These are phyloP conservation scores for Pseudolaguvia tuberculata DNA, from an alignment of 2,113 vertebrate species.

Conservation along the genomic window DNA sequence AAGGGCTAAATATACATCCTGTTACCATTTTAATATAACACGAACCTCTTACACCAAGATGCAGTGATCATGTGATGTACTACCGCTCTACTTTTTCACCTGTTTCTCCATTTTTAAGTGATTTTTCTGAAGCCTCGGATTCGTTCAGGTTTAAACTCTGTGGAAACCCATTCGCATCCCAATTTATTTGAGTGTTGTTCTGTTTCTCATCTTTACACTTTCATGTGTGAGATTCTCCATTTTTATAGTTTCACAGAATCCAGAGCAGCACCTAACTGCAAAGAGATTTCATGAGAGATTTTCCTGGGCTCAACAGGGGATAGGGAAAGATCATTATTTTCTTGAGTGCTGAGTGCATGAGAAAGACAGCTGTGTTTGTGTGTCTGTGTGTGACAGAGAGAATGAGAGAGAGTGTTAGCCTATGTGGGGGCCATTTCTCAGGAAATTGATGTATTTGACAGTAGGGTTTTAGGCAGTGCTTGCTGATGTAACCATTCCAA, in stretches of 20 bases:
- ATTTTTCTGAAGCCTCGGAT: not conserved
- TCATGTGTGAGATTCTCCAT: slow-evolving; percentile 15
- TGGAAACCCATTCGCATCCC: not conserved
- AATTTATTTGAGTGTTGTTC: slow-evolving; percentile 17
- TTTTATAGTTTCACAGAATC: slow-evolving; percentile 24
- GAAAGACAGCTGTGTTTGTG: slow-evolving; percentile 48
- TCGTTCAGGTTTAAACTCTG: slow-evolving; percentile 19
- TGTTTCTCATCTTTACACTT: slow-evolving; percentile 14
- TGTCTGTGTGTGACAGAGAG: slow-evolving; percentile 4
- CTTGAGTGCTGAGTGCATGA: slow-evolving; percentile 49
- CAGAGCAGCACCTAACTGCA: slow-evolving; percentile 35
- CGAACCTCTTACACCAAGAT: slow-evolving; percentile 40
- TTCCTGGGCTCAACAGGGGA: slow-evolving; percentile 37
- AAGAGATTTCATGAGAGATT: slow-evolving; percentile 41
- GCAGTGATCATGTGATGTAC: slow-evolving; percentile 10
- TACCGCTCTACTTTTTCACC: slow-evolving; percentile 8
- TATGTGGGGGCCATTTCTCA: slow-evolving; percentile 16
- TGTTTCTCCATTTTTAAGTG: slow-evolving; percentile 17
- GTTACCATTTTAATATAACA: slow-evolving; percentile 60
- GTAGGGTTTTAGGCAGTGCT: slow-evolving; percentile 28
- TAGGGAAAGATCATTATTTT: slow-evolving; percentile 53
- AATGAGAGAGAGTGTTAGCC: not conserved
- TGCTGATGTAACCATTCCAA: slow-evolving; percentile 29
- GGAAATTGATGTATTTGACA: slow-evolving; percentile 21
- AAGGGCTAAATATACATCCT: slow-evolving; percentile 67